These are phyloP conservation scores for Theretra japonica DNA, from an alignment of 2,888 invertebrate genomes.

Conservation along the genomic window DNA sequence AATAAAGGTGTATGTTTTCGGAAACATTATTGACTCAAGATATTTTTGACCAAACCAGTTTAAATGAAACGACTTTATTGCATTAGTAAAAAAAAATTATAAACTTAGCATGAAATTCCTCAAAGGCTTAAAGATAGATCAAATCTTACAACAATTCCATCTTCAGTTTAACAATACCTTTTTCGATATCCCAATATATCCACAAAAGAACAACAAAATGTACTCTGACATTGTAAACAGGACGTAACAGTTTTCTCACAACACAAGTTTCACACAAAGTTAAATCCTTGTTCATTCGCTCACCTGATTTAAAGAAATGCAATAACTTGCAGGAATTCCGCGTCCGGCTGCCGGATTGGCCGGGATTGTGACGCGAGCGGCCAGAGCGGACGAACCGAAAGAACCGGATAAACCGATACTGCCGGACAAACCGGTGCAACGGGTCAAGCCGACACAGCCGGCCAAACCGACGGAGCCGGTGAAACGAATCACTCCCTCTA, in stretches of 20 bases:
- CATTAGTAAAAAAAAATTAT: no score
- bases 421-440: not conserved
- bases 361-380: not conserved
- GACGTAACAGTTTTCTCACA: conserved; percentile 13
- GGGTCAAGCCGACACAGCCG: not conserved
- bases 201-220: not conserved
- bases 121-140: no score
- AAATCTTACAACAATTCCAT: no score
- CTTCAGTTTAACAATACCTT: no score
- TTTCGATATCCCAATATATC: not conserved
- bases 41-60: no score
- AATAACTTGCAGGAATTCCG: conserved; percentile 11
- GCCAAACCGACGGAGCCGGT: not conserved
- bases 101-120: no score
- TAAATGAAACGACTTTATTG: no score
- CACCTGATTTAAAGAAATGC: conserved; percentile 13
- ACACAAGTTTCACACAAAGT: conserved; percentile 11
- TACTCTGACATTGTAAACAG: conserved; percentile 14
- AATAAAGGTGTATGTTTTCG: no score
- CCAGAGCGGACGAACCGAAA: not conserved
- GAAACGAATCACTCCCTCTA: not conserved
- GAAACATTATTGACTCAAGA: no score
- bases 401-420: not conserved
- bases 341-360: not conserved
- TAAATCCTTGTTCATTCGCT: conserved; percentile 4